Evolutionary conservation across 2,113 vertebrate genomes (phyloP).

Genomic region (Cisticola juncidis): DNA sequence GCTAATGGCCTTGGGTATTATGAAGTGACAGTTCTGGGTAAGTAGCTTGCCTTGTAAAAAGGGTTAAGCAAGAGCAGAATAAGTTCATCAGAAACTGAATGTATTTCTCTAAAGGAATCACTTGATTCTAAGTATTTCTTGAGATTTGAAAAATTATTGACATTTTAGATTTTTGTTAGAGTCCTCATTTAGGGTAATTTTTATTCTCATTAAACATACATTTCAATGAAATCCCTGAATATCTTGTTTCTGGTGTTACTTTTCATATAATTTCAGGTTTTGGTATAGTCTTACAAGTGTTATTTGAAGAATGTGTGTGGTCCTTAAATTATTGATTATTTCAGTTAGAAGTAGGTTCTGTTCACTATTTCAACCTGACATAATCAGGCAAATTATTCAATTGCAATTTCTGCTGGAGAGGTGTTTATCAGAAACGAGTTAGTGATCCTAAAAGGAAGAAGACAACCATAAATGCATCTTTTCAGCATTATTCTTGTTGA

Average conservation of each 20-base stretch:
- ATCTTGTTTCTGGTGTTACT: background rate
- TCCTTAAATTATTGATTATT: background rate
- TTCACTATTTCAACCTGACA: background rate
- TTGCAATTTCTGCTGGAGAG: background rate
- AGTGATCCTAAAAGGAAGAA: background rate
- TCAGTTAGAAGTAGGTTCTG: background rate
- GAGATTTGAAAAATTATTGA: background rate
- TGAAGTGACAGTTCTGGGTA: slow-evolving; percentile 86
- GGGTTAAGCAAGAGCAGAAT: background rate
- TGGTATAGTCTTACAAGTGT: background rate
- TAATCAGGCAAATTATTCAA: background rate
- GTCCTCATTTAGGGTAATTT: background rate
- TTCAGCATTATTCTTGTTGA: background rate
- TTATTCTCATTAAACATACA: background rate
- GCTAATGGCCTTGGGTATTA: slow-evolving; percentile 77
- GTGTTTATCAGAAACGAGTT: background rate
- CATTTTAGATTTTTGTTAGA: background rate
- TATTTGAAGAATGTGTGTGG: background rate
- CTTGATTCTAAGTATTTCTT: background rate
- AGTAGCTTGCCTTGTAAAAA: background rate
- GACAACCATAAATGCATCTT: background rate
- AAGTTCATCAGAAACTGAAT: background rate
- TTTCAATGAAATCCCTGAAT: background rate
- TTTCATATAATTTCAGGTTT: background rate
- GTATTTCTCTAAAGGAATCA: background rate